Evolutionary conservation across 2,113 vertebrate genomes (phyloP), one percentile per base, ranked within the genome.

Genomic region (Oplegnathus fasciatus): DNA sequence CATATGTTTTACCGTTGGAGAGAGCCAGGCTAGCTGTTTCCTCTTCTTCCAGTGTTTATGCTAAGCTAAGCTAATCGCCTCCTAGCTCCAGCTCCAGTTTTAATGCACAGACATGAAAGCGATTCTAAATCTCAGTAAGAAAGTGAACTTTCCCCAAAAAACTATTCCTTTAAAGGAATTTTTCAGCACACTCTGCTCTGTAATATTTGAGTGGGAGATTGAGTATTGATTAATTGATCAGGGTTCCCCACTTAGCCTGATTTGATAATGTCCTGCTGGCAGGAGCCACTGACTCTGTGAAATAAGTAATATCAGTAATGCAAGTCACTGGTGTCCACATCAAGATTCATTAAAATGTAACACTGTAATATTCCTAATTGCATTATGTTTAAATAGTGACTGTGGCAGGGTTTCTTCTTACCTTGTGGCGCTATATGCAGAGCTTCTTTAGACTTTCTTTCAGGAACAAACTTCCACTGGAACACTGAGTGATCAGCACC

Each of bases 401-500:
- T 24, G 40, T 11, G 10, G 15, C 17, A 28, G 44, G 61, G 34
- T 4, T 4, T 69, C 2, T 24, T 52, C 90, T 87, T 89, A 97
- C 98, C 98, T 96, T 99, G 98, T 10, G 97, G 97, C 55, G 97
- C 97, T 94, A 99, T 96, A 88, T 98, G 97, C 88, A 98, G 95
- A 67, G 96, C 94, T 86, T 99, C 98, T 94, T 99, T 99, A 60
- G 98, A 80, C 82, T 99, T 99, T 83, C 98, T 95, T 88, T 99
- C 98, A 7, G 98, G 97, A 88, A 99, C 95, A 95, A 99, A 99
- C 91, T 97, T 99, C 98, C 98, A 99, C 94, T 99, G 98, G 93
- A 99, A 99, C 91, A 99, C 97, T 55, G 98, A 98, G 89, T 99
- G 98, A 93, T 99, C 98, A 32, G 98, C 98, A 89, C 98, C 98